Percentiles rank a stretch among this genome's conserved stretches.
Evolutionary conservation across 92 coral and sea anemone genomes (phyloP).

Genomic region (Umimayanthus chanpuru): DNA sequence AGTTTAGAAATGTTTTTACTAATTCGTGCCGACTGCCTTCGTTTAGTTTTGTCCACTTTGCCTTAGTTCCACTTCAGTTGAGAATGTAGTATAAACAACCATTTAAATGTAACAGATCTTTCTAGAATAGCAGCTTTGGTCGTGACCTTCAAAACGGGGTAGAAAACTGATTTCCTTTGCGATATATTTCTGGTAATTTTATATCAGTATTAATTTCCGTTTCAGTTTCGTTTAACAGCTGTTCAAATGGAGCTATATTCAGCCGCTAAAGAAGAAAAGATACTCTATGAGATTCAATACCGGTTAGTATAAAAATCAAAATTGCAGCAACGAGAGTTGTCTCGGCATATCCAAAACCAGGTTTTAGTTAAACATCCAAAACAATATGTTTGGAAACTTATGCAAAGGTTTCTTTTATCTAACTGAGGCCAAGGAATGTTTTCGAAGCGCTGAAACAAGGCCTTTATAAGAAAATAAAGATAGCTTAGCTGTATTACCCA

Average conservation of each 20-base stretch:
- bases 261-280: not conserved
- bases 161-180: slow-evolving; percentile 1
- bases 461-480: not conserved
- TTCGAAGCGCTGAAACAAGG: not conserved
- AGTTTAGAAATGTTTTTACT: slow-evolving; percentile 1
- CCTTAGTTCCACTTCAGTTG: not conserved
- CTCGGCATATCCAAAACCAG: not conserved
- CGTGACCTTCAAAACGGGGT: slow-evolving; percentile 26
- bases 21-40: not conserved
- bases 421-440: not conserved
- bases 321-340: not conserved
- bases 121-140: slow-evolving; percentile 43
- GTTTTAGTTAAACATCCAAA: not conserved
- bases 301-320: too few species aligned
- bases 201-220: slow-evolving; percentile 18
- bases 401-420: not conserved
- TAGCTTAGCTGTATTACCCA: not conserved
- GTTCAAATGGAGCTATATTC: too few species aligned
- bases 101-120: slow-evolving; percentile 40
- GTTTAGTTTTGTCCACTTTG: not conserved
- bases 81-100: slow-evolving; percentile 37
- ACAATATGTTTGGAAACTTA: not conserved
- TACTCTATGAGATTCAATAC: not conserved
- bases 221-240: slow-evolving; percentile 2
- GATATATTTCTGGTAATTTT: not conserved